Percentiles rank a stretch among this genome's conserved stretches.
These are phyloP conservation scores for Dicaeum eximium DNA, from an alignment of 2,113 vertebrate genomes.

Conservation along the genomic window DNA sequence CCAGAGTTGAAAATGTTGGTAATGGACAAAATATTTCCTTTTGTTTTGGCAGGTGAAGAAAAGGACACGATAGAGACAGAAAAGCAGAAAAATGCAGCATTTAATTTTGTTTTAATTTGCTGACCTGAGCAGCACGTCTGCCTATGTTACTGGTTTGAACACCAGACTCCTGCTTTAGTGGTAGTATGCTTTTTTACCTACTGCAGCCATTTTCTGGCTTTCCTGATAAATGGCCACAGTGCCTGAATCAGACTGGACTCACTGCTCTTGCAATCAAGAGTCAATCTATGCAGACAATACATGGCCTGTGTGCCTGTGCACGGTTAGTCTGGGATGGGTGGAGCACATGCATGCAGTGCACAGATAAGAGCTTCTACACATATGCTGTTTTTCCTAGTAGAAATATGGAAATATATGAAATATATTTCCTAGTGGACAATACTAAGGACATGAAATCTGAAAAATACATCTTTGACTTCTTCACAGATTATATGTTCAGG, in stretches of 20 bases:
- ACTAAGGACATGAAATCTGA: neutral
- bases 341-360: neutral
- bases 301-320: neutral
- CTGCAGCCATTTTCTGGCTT: neutral
- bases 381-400: neutral
- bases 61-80: neutral
- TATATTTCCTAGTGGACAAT: no score
- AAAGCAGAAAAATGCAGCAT: neutral
- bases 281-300: neutral
- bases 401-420: no score
- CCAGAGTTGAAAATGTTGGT: neutral
- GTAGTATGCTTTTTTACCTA: neutral
- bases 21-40: neutral
- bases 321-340: fast-evolving
- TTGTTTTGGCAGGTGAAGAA: neutral
- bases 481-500: neutral
- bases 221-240: neutral
- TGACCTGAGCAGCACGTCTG: neutral
- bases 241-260: neutral
- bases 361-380: neutral
- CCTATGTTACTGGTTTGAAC: neutral
- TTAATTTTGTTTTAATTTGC: neutral
- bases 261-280: neutral
- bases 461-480: fast-evolving
- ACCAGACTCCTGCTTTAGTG: neutral